Base-by-base conservation (phyloP, 2,797 vertebrate species). In the Smutsia gigantea region DNA sequence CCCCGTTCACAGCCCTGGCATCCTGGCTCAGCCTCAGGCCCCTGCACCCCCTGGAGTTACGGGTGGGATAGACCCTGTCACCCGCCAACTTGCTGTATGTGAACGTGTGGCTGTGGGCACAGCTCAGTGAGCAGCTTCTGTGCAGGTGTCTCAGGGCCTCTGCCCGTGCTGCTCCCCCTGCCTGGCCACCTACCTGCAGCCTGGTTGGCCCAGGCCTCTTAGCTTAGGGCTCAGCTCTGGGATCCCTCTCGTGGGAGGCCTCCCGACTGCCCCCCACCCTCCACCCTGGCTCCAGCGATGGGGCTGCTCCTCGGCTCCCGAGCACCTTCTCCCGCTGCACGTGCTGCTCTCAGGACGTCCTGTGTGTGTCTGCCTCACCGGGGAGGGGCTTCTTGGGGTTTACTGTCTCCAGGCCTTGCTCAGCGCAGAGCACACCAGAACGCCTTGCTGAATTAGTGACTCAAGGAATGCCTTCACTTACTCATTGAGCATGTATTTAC, bases 1-100 rank as follows among this genome's bases (percentile, higher is more conserved):
- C 19, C 39, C 37, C 10, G 0, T 34, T 66, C 66, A n/a, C 34
- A 77, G 39, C 69, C 53, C 64, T 77, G 74, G 34, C 61, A 37
- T 53, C 49, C 25, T 71, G 25, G 11, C 61, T 34, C 31, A 59
- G 31, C 61, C 51, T 59, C 37, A 66, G 25, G 72, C 7, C 9
- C 18, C 9, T 53, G 27, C 19, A 37, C 34, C 23, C 71, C 37
- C 23, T 66, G 59, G 90, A 68, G 21, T 64, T 11, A 49, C 7
- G 4, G 4, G 8, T 19, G 29, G 57, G 19, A 51, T 1, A 10
- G 51, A 49, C 46, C 49, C 42, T 0, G 0, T 23, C 23, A 42
- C 66, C 34, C 11, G 66, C 25, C 49, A 63, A 57, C 69, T 57
- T 84, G 63, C 69, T 37, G 13, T 29, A 8, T 14, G 55, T 53